phyloP scores from a whole-genome alignment of 2,888 invertebrate species.

The Pseudoips prasinana region DNA sequence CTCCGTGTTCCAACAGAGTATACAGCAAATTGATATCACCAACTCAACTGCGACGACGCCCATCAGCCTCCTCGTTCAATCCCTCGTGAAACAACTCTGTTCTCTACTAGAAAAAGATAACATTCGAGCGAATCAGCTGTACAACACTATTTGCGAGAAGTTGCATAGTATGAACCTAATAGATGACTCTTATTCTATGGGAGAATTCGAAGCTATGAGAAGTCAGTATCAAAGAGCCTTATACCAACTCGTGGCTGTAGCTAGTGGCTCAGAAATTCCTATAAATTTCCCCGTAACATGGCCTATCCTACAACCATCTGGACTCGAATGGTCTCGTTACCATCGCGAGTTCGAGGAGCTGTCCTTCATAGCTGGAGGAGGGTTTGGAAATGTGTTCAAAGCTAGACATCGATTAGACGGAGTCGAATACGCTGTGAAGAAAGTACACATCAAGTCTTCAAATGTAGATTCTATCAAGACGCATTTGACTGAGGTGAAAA shows the following conservation, averaged over 20 bases:
- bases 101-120: conserved; percentile 84
- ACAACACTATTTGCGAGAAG: conserved; percentile 85
- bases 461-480: conserved; percentile 84
- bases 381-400: conserved; percentile 89
- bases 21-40: conserved; percentile 63
- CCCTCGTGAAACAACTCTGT: conserved; percentile 86
- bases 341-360: conserved; percentile 86
- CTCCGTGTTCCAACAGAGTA: conserved; percentile 55
- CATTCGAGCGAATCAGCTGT: conserved; percentile 81
- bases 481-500: conserved; percentile 89
- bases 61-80: conserved; percentile 86
- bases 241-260: conserved; percentile 83
- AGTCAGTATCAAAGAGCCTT: conserved; percentile 86
- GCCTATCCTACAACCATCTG: conserved; percentile 76
- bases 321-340: conserved; percentile 84
- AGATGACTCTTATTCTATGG: conserved; percentile 86
- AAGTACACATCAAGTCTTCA: conserved; percentile 85
- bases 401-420: conserved; percentile 89
- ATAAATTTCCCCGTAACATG: conserved; percentile 72
- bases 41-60: conserved; percentile 77
- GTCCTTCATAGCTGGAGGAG: conserved; percentile 86
- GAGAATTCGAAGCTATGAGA: conserved; percentile 86
- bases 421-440: conserved; percentile 90
- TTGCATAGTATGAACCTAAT: conserved; percentile 86
- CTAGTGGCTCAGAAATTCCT: conserved; percentile 79